Conservation (phyloP, 64 coral and sea anemone genomes). For the Pocillopora damicornis region DNA sequence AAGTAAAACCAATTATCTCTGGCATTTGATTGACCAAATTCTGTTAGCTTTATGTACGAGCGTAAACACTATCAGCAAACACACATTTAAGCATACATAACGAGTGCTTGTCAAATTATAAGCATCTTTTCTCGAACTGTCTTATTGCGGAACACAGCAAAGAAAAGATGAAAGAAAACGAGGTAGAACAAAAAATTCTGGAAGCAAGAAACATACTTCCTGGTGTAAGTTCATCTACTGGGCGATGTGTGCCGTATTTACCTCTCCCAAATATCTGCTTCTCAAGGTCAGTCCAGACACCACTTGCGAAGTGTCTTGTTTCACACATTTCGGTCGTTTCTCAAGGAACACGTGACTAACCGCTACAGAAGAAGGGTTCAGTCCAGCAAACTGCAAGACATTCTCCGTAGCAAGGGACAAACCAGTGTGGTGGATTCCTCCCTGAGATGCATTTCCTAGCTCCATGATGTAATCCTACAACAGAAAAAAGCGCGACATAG, state of each 20-base stretch:
- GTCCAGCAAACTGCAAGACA: conserved; percentile 63
- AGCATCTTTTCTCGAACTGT: no score
- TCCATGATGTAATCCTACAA: conserved; percentile 94
- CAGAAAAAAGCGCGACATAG: neutral
- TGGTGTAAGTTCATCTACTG: neutral
- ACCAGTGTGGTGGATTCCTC: conserved; percentile 74
- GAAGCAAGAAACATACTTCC: no score
- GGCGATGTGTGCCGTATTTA: neutral
- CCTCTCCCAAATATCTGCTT: conserved; percentile 90
- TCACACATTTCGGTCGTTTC: conserved; percentile 83
- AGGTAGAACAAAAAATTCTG: no score
- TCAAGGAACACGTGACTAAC: conserved; percentile 60
- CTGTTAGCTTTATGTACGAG: no score
- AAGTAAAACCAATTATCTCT: no score
- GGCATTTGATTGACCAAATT: no score
- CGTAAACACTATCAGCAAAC: no score
- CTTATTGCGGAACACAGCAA: no score
- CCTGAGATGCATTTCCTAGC: conserved; percentile 47
- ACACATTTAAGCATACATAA: no score
- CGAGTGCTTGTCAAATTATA: no score
- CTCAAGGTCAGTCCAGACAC: conserved; percentile 68
- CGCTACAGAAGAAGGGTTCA: conserved; percentile 61
- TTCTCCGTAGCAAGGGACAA: conserved; percentile 83
- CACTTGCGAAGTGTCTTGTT: conserved; percentile 70
- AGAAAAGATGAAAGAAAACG: no score